Conservation (phyloP, 2,888 invertebrate species). For the Cosmopolites sordidus region DNA sequence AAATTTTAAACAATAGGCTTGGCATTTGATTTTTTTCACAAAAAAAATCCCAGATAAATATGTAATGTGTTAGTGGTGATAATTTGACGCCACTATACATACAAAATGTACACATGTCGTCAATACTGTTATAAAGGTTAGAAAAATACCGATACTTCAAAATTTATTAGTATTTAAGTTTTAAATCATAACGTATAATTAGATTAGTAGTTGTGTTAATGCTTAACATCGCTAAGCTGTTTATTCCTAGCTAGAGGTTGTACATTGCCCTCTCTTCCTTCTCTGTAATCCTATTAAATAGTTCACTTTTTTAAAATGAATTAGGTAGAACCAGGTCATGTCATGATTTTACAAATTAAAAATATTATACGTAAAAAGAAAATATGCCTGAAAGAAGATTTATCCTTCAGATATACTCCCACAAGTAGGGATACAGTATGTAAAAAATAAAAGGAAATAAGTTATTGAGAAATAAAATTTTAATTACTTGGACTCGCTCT, state of each 20-base stretch:
- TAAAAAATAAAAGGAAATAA: background rate
- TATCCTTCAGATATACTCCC: too few species aligned
- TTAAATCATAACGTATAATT: too few species aligned
- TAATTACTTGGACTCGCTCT: conserved; percentile 32
- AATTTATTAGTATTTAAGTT: background rate
- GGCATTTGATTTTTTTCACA: background rate
- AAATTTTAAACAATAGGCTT: background rate
- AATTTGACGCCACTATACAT: too few species aligned
- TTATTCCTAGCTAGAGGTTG: conserved; percentile 22
- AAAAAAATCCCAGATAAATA: background rate
- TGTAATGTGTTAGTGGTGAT: background rate
- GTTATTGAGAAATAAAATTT: too few species aligned
- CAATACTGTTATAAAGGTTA: background rate
- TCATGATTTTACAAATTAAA: too few species aligned
- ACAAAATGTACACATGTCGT: background rate
- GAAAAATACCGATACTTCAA: background rate
- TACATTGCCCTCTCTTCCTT: conserved; percentile 31
- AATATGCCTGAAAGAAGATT: too few species aligned
- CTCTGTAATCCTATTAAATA: conserved; percentile 27
- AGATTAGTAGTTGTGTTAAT: conserved; percentile 3
- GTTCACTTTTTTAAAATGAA: background rate
- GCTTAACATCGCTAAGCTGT: conserved; percentile 10
- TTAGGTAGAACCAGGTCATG: too few species aligned
- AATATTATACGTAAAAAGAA: too few species aligned
- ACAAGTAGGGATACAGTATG: background rate